A percentile compares a stretch with the other conserved stretches of the same genome.
Conservation (phyloP, 2,113 vertebrate species). For the Amblyornis subalaris region DNA sequence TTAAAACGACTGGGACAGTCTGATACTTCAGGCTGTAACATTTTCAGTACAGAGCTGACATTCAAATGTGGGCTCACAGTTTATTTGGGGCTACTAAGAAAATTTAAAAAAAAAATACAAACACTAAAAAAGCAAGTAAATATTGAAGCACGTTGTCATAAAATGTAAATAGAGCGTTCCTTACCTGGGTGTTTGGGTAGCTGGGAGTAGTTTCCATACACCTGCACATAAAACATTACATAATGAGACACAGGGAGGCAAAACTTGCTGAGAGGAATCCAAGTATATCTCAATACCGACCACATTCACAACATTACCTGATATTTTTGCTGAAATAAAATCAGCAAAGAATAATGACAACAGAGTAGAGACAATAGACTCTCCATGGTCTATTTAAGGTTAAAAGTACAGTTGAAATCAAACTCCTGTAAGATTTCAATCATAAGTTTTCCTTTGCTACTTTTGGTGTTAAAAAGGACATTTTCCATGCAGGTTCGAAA, state of each 20-base stretch:
- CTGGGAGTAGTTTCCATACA: slow-evolving; percentile 66
- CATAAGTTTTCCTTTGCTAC: neutral
- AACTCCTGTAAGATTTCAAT: neutral
- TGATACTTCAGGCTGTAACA: neutral
- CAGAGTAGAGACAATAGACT: neutral
- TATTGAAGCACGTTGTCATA: neutral
- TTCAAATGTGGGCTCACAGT: accelerated
- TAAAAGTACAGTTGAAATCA: neutral
- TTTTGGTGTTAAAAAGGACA: neutral
- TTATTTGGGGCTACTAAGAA: neutral
- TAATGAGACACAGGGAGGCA: neutral
- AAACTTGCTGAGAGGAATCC: neutral
- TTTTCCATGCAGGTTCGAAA: neutral
- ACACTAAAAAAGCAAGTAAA: neutral
- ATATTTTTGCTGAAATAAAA: slow-evolving; percentile 48
- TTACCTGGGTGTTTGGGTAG: slow-evolving; percentile 86
- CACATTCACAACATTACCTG: slow-evolving; percentile 75
- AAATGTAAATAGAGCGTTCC: neutral
- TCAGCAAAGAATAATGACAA: slow-evolving; percentile 67
- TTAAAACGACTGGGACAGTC: neutral
- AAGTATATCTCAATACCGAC: neutral
- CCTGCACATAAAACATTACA: slow-evolving; percentile 70
- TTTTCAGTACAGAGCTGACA: neutral
- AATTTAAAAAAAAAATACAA: neutral
- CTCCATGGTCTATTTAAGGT: slow-evolving; percentile 48